Evolutionary conservation across 2,888 invertebrate genomes (phyloP).

Genomic region (Lasius fuliginosus): DNA sequence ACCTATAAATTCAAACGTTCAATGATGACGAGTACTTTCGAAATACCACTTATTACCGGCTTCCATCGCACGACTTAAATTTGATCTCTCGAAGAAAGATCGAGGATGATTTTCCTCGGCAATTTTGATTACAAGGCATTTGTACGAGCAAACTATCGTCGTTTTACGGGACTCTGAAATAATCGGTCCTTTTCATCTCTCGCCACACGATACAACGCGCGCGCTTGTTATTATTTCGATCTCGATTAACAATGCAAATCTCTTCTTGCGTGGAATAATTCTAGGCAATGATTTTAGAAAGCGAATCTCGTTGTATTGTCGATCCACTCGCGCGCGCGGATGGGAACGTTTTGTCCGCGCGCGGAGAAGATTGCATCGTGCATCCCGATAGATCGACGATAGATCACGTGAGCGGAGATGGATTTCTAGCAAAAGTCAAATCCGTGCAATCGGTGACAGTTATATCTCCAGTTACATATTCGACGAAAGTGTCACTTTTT

Average conservation of each 20-base stretch:
- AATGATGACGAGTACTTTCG: constrained; percentile 45
- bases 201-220: constrained; percentile 45
- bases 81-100: constrained; percentile 66
- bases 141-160: constrained; percentile 41
- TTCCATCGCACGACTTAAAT: constrained; percentile 66
- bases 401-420: constrained; percentile 66
- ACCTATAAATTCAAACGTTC: constrained; percentile 25
- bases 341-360: constrained; percentile 69
- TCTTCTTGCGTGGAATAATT: constrained; percentile 78
- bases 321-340: constrained; percentile 55
- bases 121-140: constrained; percentile 62
- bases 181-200: constrained; percentile 69
- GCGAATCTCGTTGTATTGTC: constrained; percentile 68
- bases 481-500: constrained; percentile 50
- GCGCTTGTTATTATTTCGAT: constrained; percentile 77
- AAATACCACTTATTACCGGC: constrained; percentile 61
- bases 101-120: constrained; percentile 61
- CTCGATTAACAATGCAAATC: constrained; percentile 83
- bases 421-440: constrained; percentile 59
- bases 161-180: constrained; percentile 58
- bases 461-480: constrained; percentile 15
- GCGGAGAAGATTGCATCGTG: constrained; percentile 70
- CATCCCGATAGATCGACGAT: constrained; percentile 62
- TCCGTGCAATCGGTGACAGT: constrained; percentile 43
- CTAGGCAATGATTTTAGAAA: constrained; percentile 81